Conservation (phyloP, 2,888 invertebrate genomes). For the Cheilosia pagana region DNA sequence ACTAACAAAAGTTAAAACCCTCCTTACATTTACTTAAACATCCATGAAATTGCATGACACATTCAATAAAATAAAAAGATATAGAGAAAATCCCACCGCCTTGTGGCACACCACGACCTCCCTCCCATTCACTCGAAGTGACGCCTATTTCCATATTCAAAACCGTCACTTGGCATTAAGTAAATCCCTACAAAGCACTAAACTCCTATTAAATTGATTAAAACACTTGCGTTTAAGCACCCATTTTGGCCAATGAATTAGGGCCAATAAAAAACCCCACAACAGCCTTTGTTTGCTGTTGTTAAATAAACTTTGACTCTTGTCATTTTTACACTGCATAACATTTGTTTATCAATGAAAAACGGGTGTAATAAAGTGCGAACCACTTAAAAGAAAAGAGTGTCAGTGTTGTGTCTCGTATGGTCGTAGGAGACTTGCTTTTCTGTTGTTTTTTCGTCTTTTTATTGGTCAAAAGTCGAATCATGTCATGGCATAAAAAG, state of each 20-base stretch:
- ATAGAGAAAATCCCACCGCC: no score
- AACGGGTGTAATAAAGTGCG: slow-evolving; percentile 34
- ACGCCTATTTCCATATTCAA: no score
- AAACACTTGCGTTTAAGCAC: slow-evolving; percentile 18
- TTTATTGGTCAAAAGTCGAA: slow-evolving; percentile 55
- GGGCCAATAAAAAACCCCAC: background rate
- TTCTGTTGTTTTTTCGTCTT: slow-evolving; percentile 1
- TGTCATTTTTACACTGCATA: slow-evolving; percentile 19
- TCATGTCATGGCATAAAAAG: slow-evolving; percentile 33
- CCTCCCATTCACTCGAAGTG: no score
- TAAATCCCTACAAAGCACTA: background rate
- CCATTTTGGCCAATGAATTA: slow-evolving; percentile 5
- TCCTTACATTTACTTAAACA: no score
- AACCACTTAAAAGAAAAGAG: slow-evolving; percentile 23
- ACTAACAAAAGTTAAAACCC: no score
- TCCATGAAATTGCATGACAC: no score
- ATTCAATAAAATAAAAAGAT: no score
- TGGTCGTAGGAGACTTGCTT: background rate
- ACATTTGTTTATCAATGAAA: slow-evolving; percentile 47
- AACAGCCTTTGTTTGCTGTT: background rate
- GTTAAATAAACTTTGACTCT: slow-evolving; percentile 36
- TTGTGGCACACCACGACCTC: no score
- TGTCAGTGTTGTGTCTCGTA: background rate
- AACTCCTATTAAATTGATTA: slow-evolving; percentile 23
- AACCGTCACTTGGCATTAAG: no score